These are phyloP conservation scores for Actinemys pallida DNA, from an alignment of 2,113 vertebrate species.

Conservation along the genomic window DNA sequence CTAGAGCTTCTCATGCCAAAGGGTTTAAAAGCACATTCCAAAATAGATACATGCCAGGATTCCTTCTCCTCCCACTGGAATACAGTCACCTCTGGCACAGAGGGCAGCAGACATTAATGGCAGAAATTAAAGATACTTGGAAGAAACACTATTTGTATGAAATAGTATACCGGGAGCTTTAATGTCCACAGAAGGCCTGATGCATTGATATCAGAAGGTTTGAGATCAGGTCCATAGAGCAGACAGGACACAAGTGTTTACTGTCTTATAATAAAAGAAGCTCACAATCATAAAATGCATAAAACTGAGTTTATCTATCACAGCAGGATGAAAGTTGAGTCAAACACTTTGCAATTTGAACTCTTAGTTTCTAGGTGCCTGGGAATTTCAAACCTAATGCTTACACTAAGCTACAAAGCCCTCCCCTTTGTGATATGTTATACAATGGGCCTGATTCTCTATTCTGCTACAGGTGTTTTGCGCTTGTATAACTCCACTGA, in stretches of 20 bases:
- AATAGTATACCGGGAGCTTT: rapidly evolving
- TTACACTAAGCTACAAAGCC: neutral
- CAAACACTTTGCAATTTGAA: neutral
- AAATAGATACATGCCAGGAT: neutral
- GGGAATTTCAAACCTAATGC: neutral
- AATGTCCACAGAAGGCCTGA: neutral
- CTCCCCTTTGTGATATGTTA: neutral
- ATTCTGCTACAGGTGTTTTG: neutral
- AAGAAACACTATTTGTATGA: neutral
- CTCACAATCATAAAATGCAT: neutral
- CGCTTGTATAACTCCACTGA: neutral
- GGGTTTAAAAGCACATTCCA: neutral
- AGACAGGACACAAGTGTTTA: neutral
- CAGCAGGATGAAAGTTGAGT: neutral
- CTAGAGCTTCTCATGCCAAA: neutral
- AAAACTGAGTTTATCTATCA: neutral
- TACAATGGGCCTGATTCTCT: neutral
- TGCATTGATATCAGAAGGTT: rapidly evolving
- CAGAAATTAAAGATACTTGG: neutral
- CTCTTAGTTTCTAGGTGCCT: neutral
- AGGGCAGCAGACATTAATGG: neutral
- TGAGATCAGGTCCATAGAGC: neutral
- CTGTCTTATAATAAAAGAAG: neutral
- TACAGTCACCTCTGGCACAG: neutral
- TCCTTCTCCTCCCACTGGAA: neutral